Evolutionary conservation across 1,140 invertebrate species (phyloP), one percentile per base, ranked within the genome.

Genomic region (Teleogryllus occipitalis): DNA sequence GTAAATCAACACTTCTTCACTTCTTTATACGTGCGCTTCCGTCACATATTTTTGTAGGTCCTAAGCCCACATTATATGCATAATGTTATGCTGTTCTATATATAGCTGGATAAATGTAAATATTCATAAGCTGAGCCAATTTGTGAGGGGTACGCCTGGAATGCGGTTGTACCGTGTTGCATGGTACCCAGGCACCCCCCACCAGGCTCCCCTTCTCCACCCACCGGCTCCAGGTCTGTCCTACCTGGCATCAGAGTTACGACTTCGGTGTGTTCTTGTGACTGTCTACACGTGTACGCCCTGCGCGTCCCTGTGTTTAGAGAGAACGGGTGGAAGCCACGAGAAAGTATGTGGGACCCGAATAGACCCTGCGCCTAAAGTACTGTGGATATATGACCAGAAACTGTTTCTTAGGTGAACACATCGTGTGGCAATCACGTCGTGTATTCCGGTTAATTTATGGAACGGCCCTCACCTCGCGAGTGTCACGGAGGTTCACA

Each of bases 51-150:
- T 65, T 65, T 65, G 54, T 65, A 7, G 10, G 18, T 10, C 54
- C 54, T 65, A 65, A 65, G 54, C 54, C 54, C 54, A 65, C 10
- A 65, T 65, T 65, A 65, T 65, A 65, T 65, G 54, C 54, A 65
- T 65, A 65, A 65, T 65, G 54, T 65, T 65, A 65, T 18, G 54
- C 54, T 65, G 54, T 65, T 65, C 54, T 65, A 65, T 65, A 65
- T 65, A 65, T 65, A 65, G 54, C 54, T 65, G 54, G 54, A 65
- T 18, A 10, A 54, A 65, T 65, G 54, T 14, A 65, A 65, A 65
- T 65, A 65, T 65, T 65, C 54, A 65, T 65, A 65, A 65, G 54
- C 54, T 65, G 54, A 65, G 54, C 54, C 54, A 65, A 65, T 65
- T 65, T 65, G 54, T 10, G 54, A 65, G 54, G 54, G 54, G 54